These are phyloP conservation scores for Holcopasites calliopsidis DNA, from an alignment of 1,140 invertebrate genomes.

Conservation along the genomic window DNA sequence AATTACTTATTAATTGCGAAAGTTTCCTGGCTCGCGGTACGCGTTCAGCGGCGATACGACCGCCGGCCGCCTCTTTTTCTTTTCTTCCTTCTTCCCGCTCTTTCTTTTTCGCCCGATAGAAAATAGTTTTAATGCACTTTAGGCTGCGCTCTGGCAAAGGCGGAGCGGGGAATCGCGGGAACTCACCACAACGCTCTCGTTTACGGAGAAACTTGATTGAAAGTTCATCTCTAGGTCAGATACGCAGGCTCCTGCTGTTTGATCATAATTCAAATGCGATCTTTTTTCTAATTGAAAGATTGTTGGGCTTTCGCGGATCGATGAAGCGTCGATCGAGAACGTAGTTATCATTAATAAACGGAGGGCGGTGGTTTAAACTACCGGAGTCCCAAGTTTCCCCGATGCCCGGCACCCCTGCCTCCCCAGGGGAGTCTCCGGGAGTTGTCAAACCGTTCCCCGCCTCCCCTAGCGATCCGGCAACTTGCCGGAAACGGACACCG, in stretches of 20 bases:
- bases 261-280: too few species aligned
- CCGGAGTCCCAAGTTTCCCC: conserved; percentile 11
- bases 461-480: conserved; percentile 34
- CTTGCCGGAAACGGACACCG: conserved; percentile 58
- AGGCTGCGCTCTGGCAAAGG: too few species aligned
- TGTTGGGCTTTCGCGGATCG: not conserved
- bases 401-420: too few species aligned
- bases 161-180: not conserved
- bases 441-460: conserved; percentile 49
- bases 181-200: not conserved
- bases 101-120: not conserved
- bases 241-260: too few species aligned
- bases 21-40: too few species aligned
- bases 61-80: too few species aligned
- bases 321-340: not conserved
- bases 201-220: not conserved
- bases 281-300: too few species aligned
- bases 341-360: conserved; percentile 45
- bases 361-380: not conserved
- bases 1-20: conserved; percentile 48
- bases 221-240: not conserved
- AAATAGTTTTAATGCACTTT: conserved; percentile 29
- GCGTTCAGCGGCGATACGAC: too few species aligned
- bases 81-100: not conserved
- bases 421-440: conserved; percentile 3